Evolutionary conservation across 2,797 vertebrate genomes (phyloP), one percentile per base, ranked within the genome.

Genomic region (Acrocephalus scirpaceus): DNA sequence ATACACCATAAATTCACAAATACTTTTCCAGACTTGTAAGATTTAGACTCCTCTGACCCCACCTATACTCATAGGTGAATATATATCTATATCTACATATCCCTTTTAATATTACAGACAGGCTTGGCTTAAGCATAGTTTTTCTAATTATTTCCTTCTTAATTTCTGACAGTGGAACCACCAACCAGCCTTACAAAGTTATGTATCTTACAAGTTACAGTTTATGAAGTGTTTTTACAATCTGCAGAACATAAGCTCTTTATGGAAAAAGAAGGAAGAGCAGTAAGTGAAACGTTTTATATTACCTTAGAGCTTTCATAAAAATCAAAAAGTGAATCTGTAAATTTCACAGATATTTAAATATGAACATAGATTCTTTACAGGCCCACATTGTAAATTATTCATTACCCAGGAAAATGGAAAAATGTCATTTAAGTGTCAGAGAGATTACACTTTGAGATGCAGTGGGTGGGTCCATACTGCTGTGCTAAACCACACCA

Each of bases 391-490:
- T 0, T 74, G 36, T 89, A 90, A 93, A 88, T 94, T 95, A 94
- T 88, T 94, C 73, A 86, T 95, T 75, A 88, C 32, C 7, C 40
- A 86, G 74, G 82, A 93, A 94, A 94, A 96, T 84, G 70, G 83
- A 81, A 90, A 91, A 93, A 94, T 86, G 70, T 96, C 61, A 89
- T 71, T 79, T 91, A 91, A 82, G 86, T 91, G 94, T 95, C 95
- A 96, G 86, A 93, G 85, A 85, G 50, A 96, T 85, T 94, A 84
- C 9, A 77, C 45, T 93, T 91, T 44, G 88, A 92, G n/a, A 91
- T 74, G 81, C 36, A 89, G 65, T 91, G 71, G 86, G 86, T 83
- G 86, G 85, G 93, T 91, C 92, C 61, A 65, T 26, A 87, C 9
- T 4, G 2, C 84, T 92, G 53, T 80, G 65, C 75, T 93, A 87